Percentiles rank a stretch among this genome's conserved stretches.
These are phyloP conservation scores for Salvelinus namaycush DNA, from an alignment of 2,113 vertebrate genomes.

Conservation along the genomic window DNA sequence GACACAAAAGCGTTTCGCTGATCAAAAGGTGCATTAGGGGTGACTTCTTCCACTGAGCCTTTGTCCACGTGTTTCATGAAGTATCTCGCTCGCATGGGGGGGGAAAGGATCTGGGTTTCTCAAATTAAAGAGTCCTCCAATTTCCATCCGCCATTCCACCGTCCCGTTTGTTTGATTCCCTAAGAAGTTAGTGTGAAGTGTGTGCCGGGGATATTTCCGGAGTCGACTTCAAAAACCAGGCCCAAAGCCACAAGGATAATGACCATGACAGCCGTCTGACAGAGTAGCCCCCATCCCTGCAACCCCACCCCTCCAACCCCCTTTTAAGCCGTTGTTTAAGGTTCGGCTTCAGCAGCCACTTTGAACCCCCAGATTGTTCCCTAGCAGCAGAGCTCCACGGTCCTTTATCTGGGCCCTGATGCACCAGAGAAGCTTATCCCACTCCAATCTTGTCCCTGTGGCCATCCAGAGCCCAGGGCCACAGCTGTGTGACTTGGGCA, in stretches of 20 bases:
- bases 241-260: slow-evolving; percentile 50
- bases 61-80: slow-evolving; percentile 71
- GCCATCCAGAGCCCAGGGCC: too few relatives aligned
- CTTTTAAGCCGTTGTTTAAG: slow-evolving; percentile 71
- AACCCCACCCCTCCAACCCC: slow-evolving; percentile 22
- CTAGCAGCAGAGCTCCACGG: slow-evolving; percentile 44
- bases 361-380: slow-evolving; percentile 73
- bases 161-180: slow-evolving; percentile 38
- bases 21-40: slow-evolving; percentile 77
- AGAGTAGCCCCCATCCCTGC: slow-evolving; percentile 35
- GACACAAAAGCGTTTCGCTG: slow-evolving; percentile 68
- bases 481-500: too few relatives aligned
- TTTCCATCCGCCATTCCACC: slow-evolving; percentile 54
- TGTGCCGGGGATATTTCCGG: slow-evolving; percentile 56
- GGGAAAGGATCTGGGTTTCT: slow-evolving; percentile 59
- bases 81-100: slow-evolving; percentile 58
- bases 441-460: too few relatives aligned
- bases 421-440: slow-evolving; percentile 41
- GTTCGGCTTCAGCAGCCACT: slow-evolving; percentile 71
- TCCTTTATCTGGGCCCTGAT: slow-evolving; percentile 34
- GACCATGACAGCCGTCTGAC: slow-evolving; percentile 54
- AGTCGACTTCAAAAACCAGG: slow-evolving; percentile 59
- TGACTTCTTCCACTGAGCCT: slow-evolving; percentile 75
- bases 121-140: slow-evolving; percentile 68
- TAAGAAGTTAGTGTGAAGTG: slow-evolving; percentile 45